Conservation (phyloP, 2,888 invertebrate species). For the Minunthozetes semirufus region DNA sequence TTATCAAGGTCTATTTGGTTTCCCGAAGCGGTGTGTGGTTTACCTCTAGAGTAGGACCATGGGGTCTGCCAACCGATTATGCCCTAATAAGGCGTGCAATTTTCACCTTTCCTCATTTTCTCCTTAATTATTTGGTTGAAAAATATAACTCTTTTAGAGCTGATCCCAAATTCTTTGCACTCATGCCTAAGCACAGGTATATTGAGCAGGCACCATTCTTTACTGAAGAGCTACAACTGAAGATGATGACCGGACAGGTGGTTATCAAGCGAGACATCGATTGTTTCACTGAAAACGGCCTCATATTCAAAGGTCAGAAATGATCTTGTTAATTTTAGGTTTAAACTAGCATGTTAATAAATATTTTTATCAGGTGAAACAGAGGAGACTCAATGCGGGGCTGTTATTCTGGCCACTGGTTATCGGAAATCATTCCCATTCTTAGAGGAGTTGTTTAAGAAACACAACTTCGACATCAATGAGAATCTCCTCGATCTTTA, state of each 20-base stretch:
- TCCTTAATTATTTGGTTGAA: no score
- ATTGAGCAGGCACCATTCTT: constrained; percentile 44
- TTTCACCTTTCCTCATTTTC: no score
- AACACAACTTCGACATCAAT: constrained; percentile 27
- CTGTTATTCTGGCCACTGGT: constrained; percentile 46
- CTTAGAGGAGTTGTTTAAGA: constrained; percentile 37
- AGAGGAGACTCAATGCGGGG: neutral
- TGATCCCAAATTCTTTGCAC: neutral
- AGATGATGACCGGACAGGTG: constrained; percentile 47
- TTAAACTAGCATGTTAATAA: no score
- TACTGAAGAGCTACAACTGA: constrained; percentile 50
- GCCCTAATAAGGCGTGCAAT: neutral
- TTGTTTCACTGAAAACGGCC: constrained; percentile 44
- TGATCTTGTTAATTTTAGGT: no score
- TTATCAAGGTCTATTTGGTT: constrained; percentile 40
- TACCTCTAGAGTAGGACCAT: neutral
- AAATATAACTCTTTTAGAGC: neutral
- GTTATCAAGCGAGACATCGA: constrained; percentile 45
- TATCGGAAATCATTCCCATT: constrained; percentile 49
- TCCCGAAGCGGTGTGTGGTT: constrained; percentile 44
- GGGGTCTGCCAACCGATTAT: neutral
- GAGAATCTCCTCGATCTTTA: constrained; percentile 46
- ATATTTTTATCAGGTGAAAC: constrained; percentile 32
- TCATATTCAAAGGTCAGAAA: constrained; percentile 47
- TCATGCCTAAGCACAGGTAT: neutral